Evolutionary conservation across 2,888 invertebrate genomes (phyloP), one percentile per base, ranked within the genome.

Genomic region (Eremobia ochroleuca): DNA sequence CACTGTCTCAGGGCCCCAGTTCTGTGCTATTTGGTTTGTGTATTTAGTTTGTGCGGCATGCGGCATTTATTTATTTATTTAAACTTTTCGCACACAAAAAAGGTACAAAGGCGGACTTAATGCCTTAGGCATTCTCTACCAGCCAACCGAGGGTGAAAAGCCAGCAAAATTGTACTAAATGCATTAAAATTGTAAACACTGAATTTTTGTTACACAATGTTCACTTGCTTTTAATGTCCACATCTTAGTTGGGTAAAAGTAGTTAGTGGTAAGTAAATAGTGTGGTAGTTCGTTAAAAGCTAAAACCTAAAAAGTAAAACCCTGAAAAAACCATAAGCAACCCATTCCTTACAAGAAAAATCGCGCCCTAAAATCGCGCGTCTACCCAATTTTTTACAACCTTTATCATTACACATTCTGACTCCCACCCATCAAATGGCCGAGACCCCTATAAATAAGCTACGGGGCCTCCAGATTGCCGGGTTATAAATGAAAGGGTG

Each of bases 401-500:
- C 94, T 95, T 95, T 95, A 96, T 96, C 96, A 96, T 96, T 95
- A 95, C 94, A 93, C 95, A 95, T 96, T 96, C 95, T 92, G 94
- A 92, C 94, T 93, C 92, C 91, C 93, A 93, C 93, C 95, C 96
- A 95, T 96, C 96, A 96, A 95, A 94, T 92, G 92, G 89, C 92
- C 93, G 93, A 89, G 94, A 94, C 95, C 96, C 92, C 95, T 92
- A 96, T 96, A 96, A 96, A 96, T 96, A 96, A 96, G 94, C 94
- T 93, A 94, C 94, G 92, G 94, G 91, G 92, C 93, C 93, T 94
- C 94, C 95, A 96, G 96, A 96, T 96, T 96, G 96, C 95, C 93
- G 92, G 94, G 95, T 93, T 94, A 96, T 95, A 96, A 96, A 96
- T 96, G 96, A 96, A 97, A 96, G 96, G 96, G 96, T 96, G 94